Base-by-base conservation (phyloP, 2,113 vertebrate genomes). In the Ptychochromis oligacanthus region DNA sequence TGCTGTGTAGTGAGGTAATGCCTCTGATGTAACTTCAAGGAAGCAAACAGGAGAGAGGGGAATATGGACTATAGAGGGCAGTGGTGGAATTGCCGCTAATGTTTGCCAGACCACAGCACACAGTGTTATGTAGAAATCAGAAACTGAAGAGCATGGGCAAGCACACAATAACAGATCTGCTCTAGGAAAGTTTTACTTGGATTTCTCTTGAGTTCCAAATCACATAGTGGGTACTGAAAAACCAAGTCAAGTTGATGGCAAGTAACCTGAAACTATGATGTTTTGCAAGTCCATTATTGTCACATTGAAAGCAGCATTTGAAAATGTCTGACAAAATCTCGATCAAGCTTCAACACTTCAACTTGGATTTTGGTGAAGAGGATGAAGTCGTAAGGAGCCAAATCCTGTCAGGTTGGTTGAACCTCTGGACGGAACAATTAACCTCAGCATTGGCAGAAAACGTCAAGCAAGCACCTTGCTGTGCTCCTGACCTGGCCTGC, bases 1-100 rank as follows among this genome's bases (percentile, higher is more conserved):
- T 2, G 82, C 64, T 58, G 87, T 34, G 80, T 77, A 76, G 76
- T 96, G 94, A 95, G 93, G 92, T 96, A 87, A 96, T 95, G 82
- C 34, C 26, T 83, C 91, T 96, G 93, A 95, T 89, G 94, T 94
- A 94, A 96, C 74, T 90, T 91, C 80, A 81, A 77, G 85, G 77
- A 88, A 79, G 55, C 76, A 82, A 81, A 89, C 76, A 89, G 89
- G 84, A 89, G 90, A 81, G 65, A 76, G 83, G 87, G 83, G 84
- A 86, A 78, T 75, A 80, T 49, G 12, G 62, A 46, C 76, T 60
- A 60, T 43, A 75, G 81, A 79, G 86, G 87, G 79, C 80, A 67
- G 79, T 74, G 75, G 76, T 72, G 60, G 67, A 82, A 80, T 7
- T 89, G 84, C 77, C 78, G 75, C 55, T 92, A 85, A 92, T 83